Evolutionary conservation across 1,140 invertebrate species (phyloP), one percentile per base, ranked within the genome.

Genomic region (Drosophila mojavensis): DNA sequence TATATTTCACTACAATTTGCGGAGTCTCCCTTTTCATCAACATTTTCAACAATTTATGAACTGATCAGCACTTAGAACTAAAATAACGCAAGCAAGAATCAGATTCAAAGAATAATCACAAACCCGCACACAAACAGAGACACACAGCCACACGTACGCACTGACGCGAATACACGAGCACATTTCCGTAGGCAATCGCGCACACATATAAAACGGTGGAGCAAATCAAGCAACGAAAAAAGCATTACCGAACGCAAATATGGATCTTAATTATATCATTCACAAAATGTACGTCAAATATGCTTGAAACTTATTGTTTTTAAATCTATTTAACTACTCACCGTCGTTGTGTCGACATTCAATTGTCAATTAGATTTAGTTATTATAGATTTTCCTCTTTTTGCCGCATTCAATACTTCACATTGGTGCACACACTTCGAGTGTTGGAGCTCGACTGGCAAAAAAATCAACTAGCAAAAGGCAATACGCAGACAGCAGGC

Each of bases 391-490:
- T 5, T 13, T 17, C 10, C 20, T 64, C 4, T 51, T 13, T 10
- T 30, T n/a, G 11, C 15, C 13, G 36, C 10, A 9, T 4, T 24
- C 10, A 26, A 50, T 11, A 50, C 10, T 13, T 50, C 24, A 6
- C 36, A 2, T 24, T 24, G 56, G 61, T 53, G 70, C 28, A 24
- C 10, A 20, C 80, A 55, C 69, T 51, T 45, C 26, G 2, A 59
- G 45, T 33, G 79, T 33, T 30, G 53, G 26, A 51, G 61, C n/a
- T 67, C 43, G 20, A 83, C 54, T 82, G 79, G 41, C 7, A 15
- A 33, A 20, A 62, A 63, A 20, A 13, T 13, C 15, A 3, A 13
- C n/a, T 24, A 66, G 33, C 17, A 41, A 17, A 6, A 28, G 24
- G 1, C 11, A 33, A 41, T n/a, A 33, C n/a, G 41, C 3, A 28